phyloP scores from a whole-genome alignment of 1,140 invertebrate genomes.

The Globodera rostochiensis region DNA sequence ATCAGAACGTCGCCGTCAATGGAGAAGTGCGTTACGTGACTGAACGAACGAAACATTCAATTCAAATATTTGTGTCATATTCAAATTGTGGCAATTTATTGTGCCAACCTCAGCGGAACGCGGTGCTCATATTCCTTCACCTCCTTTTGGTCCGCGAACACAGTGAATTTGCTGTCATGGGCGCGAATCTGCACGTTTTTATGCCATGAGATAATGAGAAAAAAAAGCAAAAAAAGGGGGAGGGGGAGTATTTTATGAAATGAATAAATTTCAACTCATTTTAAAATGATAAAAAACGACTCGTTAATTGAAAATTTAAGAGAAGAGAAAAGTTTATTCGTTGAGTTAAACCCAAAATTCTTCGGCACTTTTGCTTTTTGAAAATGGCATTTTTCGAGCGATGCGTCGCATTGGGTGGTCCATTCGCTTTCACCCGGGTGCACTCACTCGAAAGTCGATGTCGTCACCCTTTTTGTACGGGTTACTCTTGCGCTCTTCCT shows the following conservation, averaged over 20 bases:
- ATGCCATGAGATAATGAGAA: background rate
- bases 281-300: too few relatives aligned
- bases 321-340: background rate
- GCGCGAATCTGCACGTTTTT: constrained; percentile 46
- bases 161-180: constrained; percentile 60
- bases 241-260: background rate
- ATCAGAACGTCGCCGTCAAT: constrained; percentile 61
- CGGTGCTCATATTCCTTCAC: constrained; percentile 63
- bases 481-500: constrained; percentile 64
- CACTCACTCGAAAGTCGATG: constrained; percentile 52
- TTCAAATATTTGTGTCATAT: constrained; percentile 13
- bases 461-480: constrained; percentile 63
- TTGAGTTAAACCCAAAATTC: too few relatives aligned
- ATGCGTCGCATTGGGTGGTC: too few relatives aligned
- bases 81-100: constrained; percentile 58
- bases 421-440: too few relatives aligned
- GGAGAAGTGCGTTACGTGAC: constrained; percentile 61
- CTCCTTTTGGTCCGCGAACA: constrained; percentile 59
- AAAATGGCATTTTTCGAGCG: too few relatives aligned
- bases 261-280: too few relatives aligned
- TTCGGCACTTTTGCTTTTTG: too few relatives aligned
- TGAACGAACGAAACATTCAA: constrained; percentile 37
- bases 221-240: background rate
- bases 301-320: too few relatives aligned
- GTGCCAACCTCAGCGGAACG: constrained; percentile 39